Base-by-base conservation (phyloP, 2,113 vertebrate genomes). In the Platanista minor region DNA sequence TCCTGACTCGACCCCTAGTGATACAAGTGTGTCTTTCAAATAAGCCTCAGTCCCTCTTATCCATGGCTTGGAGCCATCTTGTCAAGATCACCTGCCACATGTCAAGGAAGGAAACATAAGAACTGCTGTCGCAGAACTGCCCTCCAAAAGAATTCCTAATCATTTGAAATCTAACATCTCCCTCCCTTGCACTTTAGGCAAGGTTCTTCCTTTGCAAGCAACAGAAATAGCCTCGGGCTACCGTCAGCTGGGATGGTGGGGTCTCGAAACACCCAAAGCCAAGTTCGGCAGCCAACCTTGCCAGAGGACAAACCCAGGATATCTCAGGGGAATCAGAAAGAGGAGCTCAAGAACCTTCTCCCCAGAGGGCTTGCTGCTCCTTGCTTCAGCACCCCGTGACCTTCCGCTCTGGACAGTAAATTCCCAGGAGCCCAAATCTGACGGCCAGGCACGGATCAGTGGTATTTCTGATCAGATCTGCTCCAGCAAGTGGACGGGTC, bases 161-260 rank as follows among this genome's bases (percentile, higher is more conserved):
- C 46, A 36, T 6, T 8, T n/a, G 57, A 17, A 64, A 23, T 46
- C 46, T 21, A 8, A 46, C 59, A 6, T 25, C 75, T 71, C 31
- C 23, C 36, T 46, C 61, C 84, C 29, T 11, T 18, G 25, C 9
- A 1, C 0, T 0, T 33, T 13, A 18, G 33, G 4, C 17, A 20
- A 80, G 36, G 6, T 31, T 62, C 20, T 23, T 9, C 41, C 8
- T n/a, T 20, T n/a, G 54, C 13, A 64, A 31, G 5, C 59, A 46
- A 66, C 59, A 59, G 46, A 67, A 75, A 29, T 0, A 21, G 46
- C 17, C 57, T 11, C 8, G 39, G 78, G 57, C 57, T 14, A 29
- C 8, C 3, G 0, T 27, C 46, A 36, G 78, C 78, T 10, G 27
- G 72, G 52, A 39, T 23, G 46, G 20, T 5, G 36, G 43, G 27